These are phyloP conservation scores for Drosophila stalkeri DNA, from an alignment of 2,888 invertebrate genomes.

Conservation along the genomic window DNA sequence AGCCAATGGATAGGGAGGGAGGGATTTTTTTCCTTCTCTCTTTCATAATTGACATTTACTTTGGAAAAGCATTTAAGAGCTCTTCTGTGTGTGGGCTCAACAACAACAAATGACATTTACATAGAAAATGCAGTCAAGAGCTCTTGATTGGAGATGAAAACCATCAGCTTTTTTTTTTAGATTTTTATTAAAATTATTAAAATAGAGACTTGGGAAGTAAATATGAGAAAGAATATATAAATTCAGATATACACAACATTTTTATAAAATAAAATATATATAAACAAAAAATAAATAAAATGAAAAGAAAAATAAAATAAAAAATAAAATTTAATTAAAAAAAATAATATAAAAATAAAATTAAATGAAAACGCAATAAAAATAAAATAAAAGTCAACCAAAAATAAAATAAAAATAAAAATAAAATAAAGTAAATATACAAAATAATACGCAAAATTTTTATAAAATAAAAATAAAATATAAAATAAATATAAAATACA, in stretches of 20 bases:
- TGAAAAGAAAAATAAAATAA: no score
- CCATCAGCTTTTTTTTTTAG: neutral
- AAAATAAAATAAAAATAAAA: no score
- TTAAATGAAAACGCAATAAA: no score
- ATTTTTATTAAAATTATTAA: neutral
- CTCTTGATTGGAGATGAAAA: neutral
- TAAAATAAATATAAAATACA: no score
- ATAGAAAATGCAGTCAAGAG: neutral
- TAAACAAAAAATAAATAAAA: no score
- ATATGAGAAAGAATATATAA: neutral
- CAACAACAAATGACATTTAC: neutral
- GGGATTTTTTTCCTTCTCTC: neutral
- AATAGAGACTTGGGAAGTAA: neutral
- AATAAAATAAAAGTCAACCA: no score
- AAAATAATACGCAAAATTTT: no score
- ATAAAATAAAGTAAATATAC: no score
- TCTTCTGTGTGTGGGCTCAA: neutral
- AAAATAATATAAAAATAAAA: no score
- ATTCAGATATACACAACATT: neutral
- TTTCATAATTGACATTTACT: conserved; percentile 4
- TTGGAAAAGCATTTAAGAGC: conserved; percentile 4
- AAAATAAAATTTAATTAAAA: no score
- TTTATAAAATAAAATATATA: no score
- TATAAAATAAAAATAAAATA: no score
- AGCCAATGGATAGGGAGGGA: neutral